phyloP scores from a whole-genome alignment of 1,140 invertebrate genomes.

The Drosophila kohkoa region DNA sequence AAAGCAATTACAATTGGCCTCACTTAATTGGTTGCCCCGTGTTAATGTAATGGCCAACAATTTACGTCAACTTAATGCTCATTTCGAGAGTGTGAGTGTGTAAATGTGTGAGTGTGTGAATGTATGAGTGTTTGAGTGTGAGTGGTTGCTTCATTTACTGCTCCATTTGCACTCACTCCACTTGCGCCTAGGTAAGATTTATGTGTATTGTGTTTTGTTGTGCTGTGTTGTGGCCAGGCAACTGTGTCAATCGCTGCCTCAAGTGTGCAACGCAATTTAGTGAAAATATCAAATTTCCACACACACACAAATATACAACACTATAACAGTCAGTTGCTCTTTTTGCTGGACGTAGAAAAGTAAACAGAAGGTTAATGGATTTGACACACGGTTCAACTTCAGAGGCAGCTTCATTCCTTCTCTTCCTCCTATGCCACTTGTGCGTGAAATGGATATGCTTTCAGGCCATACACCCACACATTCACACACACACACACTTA shows the following conservation, averaged over 20 bases:
- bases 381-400: constrained; percentile 77
- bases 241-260: constrained; percentile 56
- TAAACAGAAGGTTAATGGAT: constrained; percentile 85
- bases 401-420: constrained; percentile 27
- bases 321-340: constrained; percentile 36
- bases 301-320: constrained; percentile 38
- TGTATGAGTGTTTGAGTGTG: constrained; percentile 26
- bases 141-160: constrained; percentile 65
- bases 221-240: constrained; percentile 23
- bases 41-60: constrained; percentile 84
- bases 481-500: constrained; percentile 24
- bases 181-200: constrained; percentile 73
- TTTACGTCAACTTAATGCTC: constrained; percentile 84
- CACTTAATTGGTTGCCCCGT: constrained; percentile 66
- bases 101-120: constrained; percentile 8
- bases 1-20: constrained; percentile 71
- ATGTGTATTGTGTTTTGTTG: constrained; percentile 38
- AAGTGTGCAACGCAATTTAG: constrained; percentile 81
- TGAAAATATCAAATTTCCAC: constrained; percentile 82
- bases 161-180: constrained; percentile 62
- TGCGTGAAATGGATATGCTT: constrained; percentile 82
- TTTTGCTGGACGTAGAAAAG: constrained; percentile 80
- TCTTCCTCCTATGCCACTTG: constrained; percentile 58
- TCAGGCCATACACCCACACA: constrained; percentile 69
- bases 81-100: constrained; percentile 50